These are phyloP conservation scores for Cyphomyrus plagiostoma DNA, from an alignment of 2,113 vertebrate genomes.

Conservation along the genomic window DNA sequence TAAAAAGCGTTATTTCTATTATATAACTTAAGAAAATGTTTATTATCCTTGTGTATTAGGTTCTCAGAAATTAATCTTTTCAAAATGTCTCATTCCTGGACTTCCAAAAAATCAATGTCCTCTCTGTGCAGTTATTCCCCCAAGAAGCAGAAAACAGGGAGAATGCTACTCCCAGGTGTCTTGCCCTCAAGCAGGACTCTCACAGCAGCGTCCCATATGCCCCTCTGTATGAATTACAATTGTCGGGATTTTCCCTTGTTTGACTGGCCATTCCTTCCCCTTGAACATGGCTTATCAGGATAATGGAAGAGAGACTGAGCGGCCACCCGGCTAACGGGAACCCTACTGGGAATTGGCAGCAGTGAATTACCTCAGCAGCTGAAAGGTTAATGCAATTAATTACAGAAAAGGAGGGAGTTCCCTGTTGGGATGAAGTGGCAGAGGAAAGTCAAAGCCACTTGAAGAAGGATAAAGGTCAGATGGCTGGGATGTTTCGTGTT, in stretches of 20 bases:
- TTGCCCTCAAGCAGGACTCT: neutral
- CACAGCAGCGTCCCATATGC: neutral
- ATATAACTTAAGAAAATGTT: neutral
- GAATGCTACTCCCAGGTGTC: neutral
- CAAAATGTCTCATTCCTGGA: neutral
- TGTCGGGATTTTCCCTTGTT: neutral
- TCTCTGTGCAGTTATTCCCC: neutral
- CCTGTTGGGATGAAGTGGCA: slow-evolving; percentile 19
- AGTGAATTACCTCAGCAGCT: slow-evolving; percentile 11
- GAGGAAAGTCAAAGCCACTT: slow-evolving; percentile 10
- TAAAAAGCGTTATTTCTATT: neutral
- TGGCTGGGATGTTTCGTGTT: neutral
- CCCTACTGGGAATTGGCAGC: neutral
- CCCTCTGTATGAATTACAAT: neutral
- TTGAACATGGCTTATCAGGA: neutral
- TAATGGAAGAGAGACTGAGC: neutral
- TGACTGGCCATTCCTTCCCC: neutral
- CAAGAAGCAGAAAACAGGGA: neutral
- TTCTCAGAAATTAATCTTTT: neutral
- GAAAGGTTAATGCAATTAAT: slow-evolving; percentile 33
- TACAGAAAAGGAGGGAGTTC: slow-evolving; percentile 12
- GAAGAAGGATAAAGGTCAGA: slow-evolving; percentile 19
- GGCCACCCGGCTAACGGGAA: neutral
- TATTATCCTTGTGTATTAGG: neutral
- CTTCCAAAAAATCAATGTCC: neutral